Percentiles rank a stretch among this genome's conserved stretches.
phyloP scores from a whole-genome alignment of 1,140 invertebrate genomes.

The Gonatopus flavifemur region DNA sequence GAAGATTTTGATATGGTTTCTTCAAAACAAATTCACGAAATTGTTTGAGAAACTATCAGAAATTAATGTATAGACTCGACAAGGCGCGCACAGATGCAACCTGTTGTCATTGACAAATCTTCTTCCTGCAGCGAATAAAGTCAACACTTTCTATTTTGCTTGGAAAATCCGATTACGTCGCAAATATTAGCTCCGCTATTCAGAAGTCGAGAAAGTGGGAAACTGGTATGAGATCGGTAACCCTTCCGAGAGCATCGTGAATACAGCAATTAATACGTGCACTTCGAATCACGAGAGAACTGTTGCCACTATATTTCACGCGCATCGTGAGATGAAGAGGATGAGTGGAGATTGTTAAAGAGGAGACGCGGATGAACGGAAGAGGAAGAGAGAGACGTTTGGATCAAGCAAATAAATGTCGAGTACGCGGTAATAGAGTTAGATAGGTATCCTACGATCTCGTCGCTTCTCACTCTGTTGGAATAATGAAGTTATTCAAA shows the following conservation, averaged over 20 bases:
- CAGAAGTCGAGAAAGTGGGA: constrained; percentile 44
- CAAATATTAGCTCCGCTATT: constrained; percentile 55
- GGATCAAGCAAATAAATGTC: constrained; percentile 29
- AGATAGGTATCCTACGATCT: constrained; percentile 25
- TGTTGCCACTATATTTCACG: too few species aligned
- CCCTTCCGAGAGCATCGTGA: constrained; percentile 47
- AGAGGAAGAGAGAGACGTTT: constrained; percentile 2
- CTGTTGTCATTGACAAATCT: constrained; percentile 6
- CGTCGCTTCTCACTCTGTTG: constrained; percentile 15
- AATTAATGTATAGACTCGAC: too few species aligned
- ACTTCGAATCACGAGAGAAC: constrained; percentile 43
- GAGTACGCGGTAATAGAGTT: constrained; percentile 35
- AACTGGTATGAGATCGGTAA: constrained; percentile 40
- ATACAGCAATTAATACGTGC: constrained; percentile 52
- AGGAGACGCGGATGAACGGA: background rate
- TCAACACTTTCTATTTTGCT: constrained; percentile 28
- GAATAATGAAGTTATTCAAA: constrained; percentile 40
- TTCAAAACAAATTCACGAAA: too few species aligned
- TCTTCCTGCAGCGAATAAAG: constrained; percentile 23
- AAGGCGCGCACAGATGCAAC: background rate
- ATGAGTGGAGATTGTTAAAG: constrained; percentile 2
- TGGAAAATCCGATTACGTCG: constrained; percentile 49
- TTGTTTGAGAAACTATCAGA: too few species aligned
- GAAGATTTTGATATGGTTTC: too few species aligned
- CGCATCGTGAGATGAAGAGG: constrained; percentile 1